Evolutionary conservation across 2,888 invertebrate species (phyloP), one percentile per base, ranked within the genome.

Genomic region (Pachydiplax longipennis): DNA sequence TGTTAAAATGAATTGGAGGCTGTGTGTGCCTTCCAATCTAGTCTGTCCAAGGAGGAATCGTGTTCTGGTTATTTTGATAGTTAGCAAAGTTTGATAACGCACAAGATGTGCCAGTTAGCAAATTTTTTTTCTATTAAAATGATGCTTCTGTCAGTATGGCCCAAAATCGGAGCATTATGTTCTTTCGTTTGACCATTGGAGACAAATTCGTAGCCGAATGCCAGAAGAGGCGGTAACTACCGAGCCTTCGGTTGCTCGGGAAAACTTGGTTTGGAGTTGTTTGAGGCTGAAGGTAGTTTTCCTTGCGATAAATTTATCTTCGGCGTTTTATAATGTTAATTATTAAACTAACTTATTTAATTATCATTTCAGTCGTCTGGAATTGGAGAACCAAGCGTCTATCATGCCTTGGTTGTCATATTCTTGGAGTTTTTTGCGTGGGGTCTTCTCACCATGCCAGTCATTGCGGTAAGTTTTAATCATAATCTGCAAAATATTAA

Each of bases 391-490:
- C 99, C 99, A 92, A 98, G 98, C 94, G 97, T 99, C 92, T 99
- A 98, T 95, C 99, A 99, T 96, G 99, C 99, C 92, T 95, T 99
- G 94, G 97, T 99, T 94, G 99, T 99, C 93, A 99, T 99, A 95
- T 99, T 99, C 95, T 95, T 99, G 94, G 99, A 99, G 95, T 99
- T 99, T 95, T 99, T 99, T 95, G 99, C 99, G 92, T 99, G 99
- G 99, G 99, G 99, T 91, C 96, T 99, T 92, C 96, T 99, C 92
- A 99, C 99, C 92, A 98, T 99, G 96, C 99, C 99, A 91, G 98
- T 99, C 93, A 99, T 99, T 83, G 91, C 91, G 35, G 91, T 91
- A 44, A 82, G 91, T 90, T 35, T n/a, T 35, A 35, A 44, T 22
- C 13, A 35, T 31, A 40, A 18, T 15, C 18, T 0, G 5, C 6